Evolutionary conservation across 2,113 vertebrate species (phyloP).

Genomic region (Ursus arctos): DNA sequence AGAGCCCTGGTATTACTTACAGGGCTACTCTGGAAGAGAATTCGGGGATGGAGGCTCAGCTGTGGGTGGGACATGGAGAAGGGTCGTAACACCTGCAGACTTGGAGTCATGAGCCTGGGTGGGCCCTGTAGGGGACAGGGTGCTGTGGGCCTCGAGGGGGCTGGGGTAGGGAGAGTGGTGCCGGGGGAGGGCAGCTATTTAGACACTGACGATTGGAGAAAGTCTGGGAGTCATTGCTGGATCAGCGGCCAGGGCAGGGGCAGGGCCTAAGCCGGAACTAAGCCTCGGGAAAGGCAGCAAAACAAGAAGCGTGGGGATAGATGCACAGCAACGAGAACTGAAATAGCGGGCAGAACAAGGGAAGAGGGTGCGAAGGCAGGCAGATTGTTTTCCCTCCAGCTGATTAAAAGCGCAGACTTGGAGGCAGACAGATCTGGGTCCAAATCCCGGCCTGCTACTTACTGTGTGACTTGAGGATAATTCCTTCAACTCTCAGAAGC

Average conservation of each 20-base stretch:
- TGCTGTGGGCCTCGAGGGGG: not conserved
- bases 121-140: not conserved
- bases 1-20: not conserved
- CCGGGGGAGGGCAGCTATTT: not conserved
- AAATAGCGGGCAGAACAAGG: not conserved
- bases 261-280: not conserved
- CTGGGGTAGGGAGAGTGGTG: not conserved
- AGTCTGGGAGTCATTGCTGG: not conserved
- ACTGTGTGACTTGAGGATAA: not conserved
- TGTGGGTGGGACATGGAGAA: not conserved
- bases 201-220: not conserved
- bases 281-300: conserved; percentile 1
- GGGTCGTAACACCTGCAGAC: not conserved
- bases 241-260: not conserved
- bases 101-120: not conserved
- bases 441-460: not conserved
- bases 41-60: not conserved
- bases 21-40: not conserved
- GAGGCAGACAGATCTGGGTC: not conserved
- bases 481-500: not conserved
- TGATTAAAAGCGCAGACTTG: not conserved
- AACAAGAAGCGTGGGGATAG: not conserved
- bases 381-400: not conserved
- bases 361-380: not conserved
- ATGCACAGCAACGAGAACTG: not conserved